Conservation (phyloP, 1,140 invertebrate genomes). For the Trialeurodes vaporariorum region DNA sequence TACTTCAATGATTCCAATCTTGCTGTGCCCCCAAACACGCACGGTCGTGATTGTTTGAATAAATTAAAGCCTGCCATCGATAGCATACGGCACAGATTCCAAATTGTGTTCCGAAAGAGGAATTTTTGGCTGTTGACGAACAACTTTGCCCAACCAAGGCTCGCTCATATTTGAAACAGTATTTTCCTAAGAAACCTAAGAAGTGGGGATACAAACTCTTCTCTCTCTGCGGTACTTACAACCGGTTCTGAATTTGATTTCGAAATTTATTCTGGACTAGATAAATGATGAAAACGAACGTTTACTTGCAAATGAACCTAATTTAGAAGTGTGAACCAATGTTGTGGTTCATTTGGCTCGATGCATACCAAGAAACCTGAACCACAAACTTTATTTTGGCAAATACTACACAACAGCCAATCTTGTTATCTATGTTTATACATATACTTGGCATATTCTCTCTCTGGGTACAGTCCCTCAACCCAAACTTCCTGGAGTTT, state of each 20-base stretch:
- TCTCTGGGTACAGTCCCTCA: constrained; percentile 23
- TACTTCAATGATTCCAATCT: no score
- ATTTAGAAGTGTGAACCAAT: constrained; percentile 25
- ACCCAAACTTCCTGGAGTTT: constrained; percentile 20
- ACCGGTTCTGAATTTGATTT: constrained; percentile 27
- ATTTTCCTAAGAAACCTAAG: constrained; percentile 30
- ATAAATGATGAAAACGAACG: constrained; percentile 21
- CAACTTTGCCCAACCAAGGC: constrained; percentile 31
- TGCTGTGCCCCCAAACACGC: no score
- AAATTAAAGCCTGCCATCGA: no score
- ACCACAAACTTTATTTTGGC: constrained; percentile 29
- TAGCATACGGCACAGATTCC: no score
- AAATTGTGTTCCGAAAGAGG: constrained; percentile 24
- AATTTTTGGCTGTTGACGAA: constrained; percentile 29
- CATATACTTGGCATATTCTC: constrained; percentile 26
- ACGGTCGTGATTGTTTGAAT: no score
- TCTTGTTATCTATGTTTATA: constrained; percentile 23
- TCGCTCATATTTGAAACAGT: constrained; percentile 28
- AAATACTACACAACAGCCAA: constrained; percentile 30
- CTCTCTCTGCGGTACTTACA: constrained; percentile 22
- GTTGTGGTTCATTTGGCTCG: constrained; percentile 19
- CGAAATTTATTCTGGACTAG: constrained; percentile 26
- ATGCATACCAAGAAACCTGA: constrained; percentile 14
- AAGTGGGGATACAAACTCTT: constrained; percentile 32
- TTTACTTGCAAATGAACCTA: constrained; percentile 19